Conservation (phyloP, 2,888 invertebrate species). For the Hedychridium roseum region DNA sequence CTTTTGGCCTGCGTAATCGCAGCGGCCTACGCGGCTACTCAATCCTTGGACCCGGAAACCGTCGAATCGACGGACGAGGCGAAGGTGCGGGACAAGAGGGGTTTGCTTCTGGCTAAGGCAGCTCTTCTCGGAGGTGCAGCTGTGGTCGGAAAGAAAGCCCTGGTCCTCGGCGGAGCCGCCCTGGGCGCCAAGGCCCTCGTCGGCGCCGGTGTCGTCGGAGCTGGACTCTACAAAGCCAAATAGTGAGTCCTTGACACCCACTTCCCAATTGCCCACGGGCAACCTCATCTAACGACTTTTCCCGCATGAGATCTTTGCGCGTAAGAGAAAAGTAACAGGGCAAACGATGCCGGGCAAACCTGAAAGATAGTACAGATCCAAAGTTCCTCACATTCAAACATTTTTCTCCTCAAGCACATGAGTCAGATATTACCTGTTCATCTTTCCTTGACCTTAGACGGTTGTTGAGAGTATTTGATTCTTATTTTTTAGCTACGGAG, state of each 20-base stretch:
- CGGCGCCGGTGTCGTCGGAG: constrained; percentile 23
- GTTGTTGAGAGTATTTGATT: too few relatives aligned
- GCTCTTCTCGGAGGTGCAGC: constrained; percentile 39
- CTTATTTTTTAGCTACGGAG: constrained; percentile 6
- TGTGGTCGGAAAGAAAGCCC: constrained; percentile 38
- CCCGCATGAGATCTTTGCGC: not conserved
- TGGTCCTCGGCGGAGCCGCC: constrained; percentile 36
- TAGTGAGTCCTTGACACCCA: constrained; percentile 33
- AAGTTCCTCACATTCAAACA: too few relatives aligned
- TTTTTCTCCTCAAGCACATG: too few relatives aligned
- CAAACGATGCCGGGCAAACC: too few relatives aligned
- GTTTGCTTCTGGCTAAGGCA: constrained; percentile 30
- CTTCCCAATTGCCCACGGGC: too few relatives aligned
- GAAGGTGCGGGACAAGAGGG: constrained; percentile 35
- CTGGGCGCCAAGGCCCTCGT: constrained; percentile 31
- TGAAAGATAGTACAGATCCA: too few relatives aligned
- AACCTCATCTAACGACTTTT: not conserved
- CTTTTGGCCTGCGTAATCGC: constrained; percentile 25
- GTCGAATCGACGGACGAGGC: too few relatives aligned
- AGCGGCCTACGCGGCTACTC: constrained; percentile 32
- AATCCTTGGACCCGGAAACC: too few relatives aligned
- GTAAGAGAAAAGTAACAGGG: too few relatives aligned
- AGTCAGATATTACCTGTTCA: too few relatives aligned
- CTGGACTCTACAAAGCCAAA: constrained; percentile 38
- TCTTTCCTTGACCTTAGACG: too few relatives aligned